Evolutionary conservation across 2,797 vertebrate genomes (phyloP).

Genomic region (Microctenopoma stevenorrisi): DNA sequence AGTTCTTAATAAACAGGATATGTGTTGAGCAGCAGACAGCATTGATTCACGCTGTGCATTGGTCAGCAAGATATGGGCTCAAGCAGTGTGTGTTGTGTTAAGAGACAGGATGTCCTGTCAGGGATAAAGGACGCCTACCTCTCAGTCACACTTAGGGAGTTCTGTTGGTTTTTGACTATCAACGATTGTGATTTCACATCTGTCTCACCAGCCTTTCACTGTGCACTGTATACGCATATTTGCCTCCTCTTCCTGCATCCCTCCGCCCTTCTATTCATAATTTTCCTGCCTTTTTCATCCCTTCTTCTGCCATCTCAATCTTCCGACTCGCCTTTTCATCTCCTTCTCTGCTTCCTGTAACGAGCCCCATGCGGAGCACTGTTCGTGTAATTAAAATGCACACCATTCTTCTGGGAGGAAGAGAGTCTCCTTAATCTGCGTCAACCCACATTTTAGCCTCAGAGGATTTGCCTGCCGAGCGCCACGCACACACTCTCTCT

Average conservation of each 20-base stretch:
- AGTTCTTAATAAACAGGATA: slow-evolving; percentile 37
- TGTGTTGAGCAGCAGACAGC: slow-evolving; percentile 46
- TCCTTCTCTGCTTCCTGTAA: slow-evolving; percentile 60
- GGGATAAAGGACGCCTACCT: slow-evolving; percentile 43
- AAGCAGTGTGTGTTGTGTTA: slow-evolving; percentile 34
- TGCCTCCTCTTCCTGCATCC: slow-evolving; percentile 24
- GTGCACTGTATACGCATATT: slow-evolving; percentile 7
- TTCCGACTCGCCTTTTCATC: slow-evolving; percentile 10
- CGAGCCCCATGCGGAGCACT: slow-evolving; percentile 66
- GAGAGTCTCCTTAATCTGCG: slow-evolving; percentile 78
- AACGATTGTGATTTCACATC: slow-evolving; percentile 11
- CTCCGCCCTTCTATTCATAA: slow-evolving; percentile 28
- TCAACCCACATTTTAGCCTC: slow-evolving; percentile 76
- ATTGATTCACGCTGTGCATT: slow-evolving; percentile 40
- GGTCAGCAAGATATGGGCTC: slow-evolving; percentile 50
- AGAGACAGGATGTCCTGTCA: slow-evolving; percentile 62
- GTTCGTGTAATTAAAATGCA: slow-evolving; percentile 81
- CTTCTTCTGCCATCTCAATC: slow-evolving; percentile 32
- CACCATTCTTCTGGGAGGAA: slow-evolving; percentile 80
- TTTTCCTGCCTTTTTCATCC: slow-evolving; percentile 53
- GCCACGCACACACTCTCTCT: slow-evolving; percentile 35
- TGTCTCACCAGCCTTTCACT: slow-evolving; percentile 11
- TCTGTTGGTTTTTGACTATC: slow-evolving; percentile 16
- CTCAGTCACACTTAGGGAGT: slow-evolving; percentile 13
- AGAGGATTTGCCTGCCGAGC: slow-evolving; percentile 56